A percentile compares a stretch with the other conserved stretches of the same genome.
Evolutionary conservation across 2,797 vertebrate species (phyloP).

Genomic region (Myotis pilosus): DNA sequence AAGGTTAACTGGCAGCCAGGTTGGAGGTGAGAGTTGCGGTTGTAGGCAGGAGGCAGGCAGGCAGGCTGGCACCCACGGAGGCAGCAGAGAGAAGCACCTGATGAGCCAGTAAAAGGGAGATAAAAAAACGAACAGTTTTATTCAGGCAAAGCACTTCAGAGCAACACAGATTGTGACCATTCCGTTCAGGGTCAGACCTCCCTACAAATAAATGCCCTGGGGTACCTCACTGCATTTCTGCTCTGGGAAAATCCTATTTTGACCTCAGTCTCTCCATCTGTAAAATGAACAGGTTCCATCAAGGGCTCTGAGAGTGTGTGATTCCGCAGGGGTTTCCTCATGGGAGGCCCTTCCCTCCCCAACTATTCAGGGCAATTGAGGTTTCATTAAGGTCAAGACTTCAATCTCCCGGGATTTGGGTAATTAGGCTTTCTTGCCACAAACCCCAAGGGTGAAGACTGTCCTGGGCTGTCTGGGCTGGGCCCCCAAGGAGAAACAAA

Average conservation of each 20-base stretch:
- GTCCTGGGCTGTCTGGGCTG: not conserved
- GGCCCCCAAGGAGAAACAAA: slow-evolving; percentile 8
- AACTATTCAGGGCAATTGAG: not conserved
- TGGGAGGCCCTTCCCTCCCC: not conserved
- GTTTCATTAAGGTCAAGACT: slow-evolving; percentile 37
- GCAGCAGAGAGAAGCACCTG: not conserved
- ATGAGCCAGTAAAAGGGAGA: not conserved
- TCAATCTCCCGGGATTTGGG: not conserved
- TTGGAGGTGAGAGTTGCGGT: not conserved
- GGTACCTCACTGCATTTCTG: not conserved
- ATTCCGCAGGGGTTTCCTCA: not conserved
- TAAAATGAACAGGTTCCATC: slow-evolving; percentile 15
- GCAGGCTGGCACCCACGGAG: not conserved
- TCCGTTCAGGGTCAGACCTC: not conserved
- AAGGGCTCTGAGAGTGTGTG: not conserved
- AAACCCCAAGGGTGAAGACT: not conserved
- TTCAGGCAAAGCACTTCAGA: not conserved
- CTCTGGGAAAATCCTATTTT: slow-evolving; percentile 5
- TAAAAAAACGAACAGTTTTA: not conserved
- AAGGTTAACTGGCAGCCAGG: not conserved
- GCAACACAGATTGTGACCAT: not conserved
- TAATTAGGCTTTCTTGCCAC: slow-evolving; percentile 33
- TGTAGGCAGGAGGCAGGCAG: not conserved
- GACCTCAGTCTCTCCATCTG: not conserved
- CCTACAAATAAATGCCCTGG: not conserved